Evolutionary conservation across 1,140 invertebrate species (phyloP).

Genomic region (Drosophila lacteicornis): DNA sequence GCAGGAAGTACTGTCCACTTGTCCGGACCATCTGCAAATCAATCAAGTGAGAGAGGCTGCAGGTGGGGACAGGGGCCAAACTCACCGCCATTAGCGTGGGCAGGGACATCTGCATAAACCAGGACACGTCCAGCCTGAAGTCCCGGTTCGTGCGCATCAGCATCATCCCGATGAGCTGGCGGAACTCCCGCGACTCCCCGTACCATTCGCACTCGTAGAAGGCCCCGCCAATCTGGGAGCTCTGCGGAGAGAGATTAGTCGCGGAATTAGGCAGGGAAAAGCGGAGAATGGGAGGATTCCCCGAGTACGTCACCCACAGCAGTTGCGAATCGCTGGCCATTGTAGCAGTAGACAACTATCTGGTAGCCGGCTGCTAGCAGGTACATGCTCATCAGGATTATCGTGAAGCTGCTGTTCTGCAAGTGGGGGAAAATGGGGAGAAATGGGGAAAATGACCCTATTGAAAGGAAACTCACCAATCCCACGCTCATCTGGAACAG

Average conservation of each 20-base stretch:
- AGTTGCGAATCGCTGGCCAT: slow-evolving; percentile 65
- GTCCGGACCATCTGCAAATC: slow-evolving; percentile 73
- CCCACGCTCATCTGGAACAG: slow-evolving; percentile 76
- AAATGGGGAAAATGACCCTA: not conserved
- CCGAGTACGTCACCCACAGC: slow-evolving; percentile 50
- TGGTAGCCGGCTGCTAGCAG: slow-evolving; percentile 66
- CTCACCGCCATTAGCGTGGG: slow-evolving; percentile 76
- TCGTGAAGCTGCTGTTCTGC: slow-evolving; percentile 57
- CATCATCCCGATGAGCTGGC: slow-evolving; percentile 75
- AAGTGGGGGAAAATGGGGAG: not conserved
- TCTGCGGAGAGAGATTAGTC: slow-evolving; percentile 44
- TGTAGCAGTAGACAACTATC: slow-evolving; percentile 78
- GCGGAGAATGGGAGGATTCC: not conserved
- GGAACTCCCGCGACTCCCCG: slow-evolving; percentile 65
- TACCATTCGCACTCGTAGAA: slow-evolving; percentile 72
- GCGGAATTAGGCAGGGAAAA: slow-evolving; percentile 17
- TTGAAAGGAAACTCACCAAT: slow-evolving; percentile 36
- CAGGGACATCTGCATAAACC: slow-evolving; percentile 76
- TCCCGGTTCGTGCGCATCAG: slow-evolving; percentile 67
- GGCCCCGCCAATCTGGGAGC: slow-evolving; percentile 64
- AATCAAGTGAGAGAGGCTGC: slow-evolving; percentile 33
- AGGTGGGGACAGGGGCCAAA: not conserved
- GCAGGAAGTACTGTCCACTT: slow-evolving; percentile 75
- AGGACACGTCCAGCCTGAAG: slow-evolving; percentile 73
- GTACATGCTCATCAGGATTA: slow-evolving; percentile 74